Evolutionary conservation across 2,888 invertebrate genomes (phyloP), one percentile per base, ranked within the genome.

Genomic region (Ochropleura plecta): DNA sequence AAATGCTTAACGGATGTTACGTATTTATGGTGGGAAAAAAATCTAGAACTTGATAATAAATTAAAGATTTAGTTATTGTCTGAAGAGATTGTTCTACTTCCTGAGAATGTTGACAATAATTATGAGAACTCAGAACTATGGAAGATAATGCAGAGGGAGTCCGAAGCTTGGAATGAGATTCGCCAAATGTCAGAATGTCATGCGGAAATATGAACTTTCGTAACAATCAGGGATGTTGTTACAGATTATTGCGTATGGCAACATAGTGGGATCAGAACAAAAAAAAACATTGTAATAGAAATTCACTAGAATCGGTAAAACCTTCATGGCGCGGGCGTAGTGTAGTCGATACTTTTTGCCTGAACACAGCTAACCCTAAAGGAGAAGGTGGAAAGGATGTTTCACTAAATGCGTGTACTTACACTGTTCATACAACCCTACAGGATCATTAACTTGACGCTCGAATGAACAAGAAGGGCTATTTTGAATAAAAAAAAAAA

Each of bases 1-100:
- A 79, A 87, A 76, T 82, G 63, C 78, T 71, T 84, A 65, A 48
- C 70, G 77, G 77, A 74, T 73, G 73, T 85, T 85, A 79, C 71
- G 66, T 73, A 71, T 70, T 40, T 76, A 78, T 71, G 74, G 65
- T 87, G 86, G 75, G 86, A 86, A 87, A 86, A 79, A 70, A 42
- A 18, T 18, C 55, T 18, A 44, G 30, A 42, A 68, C 48, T 68
- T 1, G 40, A 53, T 60, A 55, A 59, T 53, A 53, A 68, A 82
- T 67, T 73, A 62, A 70, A 78, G 68, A 75, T 79, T 70, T 64
- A 20, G 53, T 75, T 78, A 86, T 85, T 82, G 76, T 85, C 72
- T 42, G 12, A 66, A 46, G 59, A 74, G 72, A 76, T 79, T 70
- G 70, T 63, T 55, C 65, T 10, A 78, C 71, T 85, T 78, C 87